Evolutionary conservation across 2,113 vertebrate genomes (phyloP), one percentile per base, ranked within the genome.

Genomic region (Rattus rattus): DNA sequence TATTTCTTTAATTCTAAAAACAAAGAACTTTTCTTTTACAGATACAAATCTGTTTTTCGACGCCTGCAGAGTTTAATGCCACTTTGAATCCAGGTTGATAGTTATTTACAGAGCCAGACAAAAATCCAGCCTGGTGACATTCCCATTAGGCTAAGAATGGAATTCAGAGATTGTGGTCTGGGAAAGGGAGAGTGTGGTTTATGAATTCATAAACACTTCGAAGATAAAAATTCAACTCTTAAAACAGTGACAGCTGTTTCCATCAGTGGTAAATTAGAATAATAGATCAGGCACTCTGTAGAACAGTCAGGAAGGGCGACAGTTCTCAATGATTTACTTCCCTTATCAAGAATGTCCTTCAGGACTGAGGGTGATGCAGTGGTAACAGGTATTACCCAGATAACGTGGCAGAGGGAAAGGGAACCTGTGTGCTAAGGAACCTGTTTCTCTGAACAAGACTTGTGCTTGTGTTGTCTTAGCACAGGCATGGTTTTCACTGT

Each of bases 111-210:
- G 91, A 95, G 92, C 92, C 79, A 80, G 49, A 96, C 92, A 93
- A 97, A 97, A 96, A 96, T 49, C 39, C 13, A 97, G 75, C 90
- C 88, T 92, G 56, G 67, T 87, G 94, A 19, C 67, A 77, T 96
- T 98, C 85, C 83, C 90, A 94, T 97, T 97, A 96, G 67, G 81
- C 63, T 95, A 95, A 97, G 94, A 97, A 95, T 94, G 84, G 59
- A 94, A 95, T 97, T 97, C 77, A 81, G 88, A 97, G 96, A 95
- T 97, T 97, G 88, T 39, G 43, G 56, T 96, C 95, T 97, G 95
- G 72, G 90, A 97, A 97, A 97, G 84, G 52, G 47, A 80, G 80
- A 52, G 80, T 95, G 61, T 96, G 90, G 94, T 92, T 97, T 98
- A 92, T 85, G 96, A 97, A 96, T 97, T 97, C 67, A 92, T 88